phyloP scores from a whole-genome alignment of 2,888 invertebrate species.

The Athetis lepigone region DNA sequence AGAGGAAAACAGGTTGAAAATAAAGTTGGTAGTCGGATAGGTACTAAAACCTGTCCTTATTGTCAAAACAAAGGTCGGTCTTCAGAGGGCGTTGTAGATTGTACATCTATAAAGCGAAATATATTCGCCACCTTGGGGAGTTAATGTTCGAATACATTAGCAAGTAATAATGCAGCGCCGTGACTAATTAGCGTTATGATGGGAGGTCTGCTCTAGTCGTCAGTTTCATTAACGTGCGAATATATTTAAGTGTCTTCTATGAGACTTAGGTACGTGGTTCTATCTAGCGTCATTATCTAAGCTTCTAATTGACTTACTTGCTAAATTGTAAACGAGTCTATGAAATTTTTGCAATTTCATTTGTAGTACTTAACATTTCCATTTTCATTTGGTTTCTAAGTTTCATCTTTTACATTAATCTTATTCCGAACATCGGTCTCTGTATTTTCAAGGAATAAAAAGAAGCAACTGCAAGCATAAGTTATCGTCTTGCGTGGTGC shows the following conservation, averaged over 20 bases:
- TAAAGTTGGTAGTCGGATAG: background rate
- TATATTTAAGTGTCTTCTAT: slow-evolving; percentile 19
- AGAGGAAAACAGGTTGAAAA: background rate
- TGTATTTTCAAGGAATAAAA: slow-evolving; percentile 41
- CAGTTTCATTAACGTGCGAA: slow-evolving; percentile 27
- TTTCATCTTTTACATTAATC: slow-evolving; percentile 12
- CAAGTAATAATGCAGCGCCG: slow-evolving; percentile 50
- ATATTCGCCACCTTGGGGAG: slow-evolving; percentile 48
- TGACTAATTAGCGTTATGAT: slow-evolving; percentile 55
- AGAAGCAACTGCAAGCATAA: slow-evolving; percentile 57
- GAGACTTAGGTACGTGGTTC: slow-evolving; percentile 2
- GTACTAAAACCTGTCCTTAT: slow-evolving; percentile 1
- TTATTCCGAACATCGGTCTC: slow-evolving; percentile 15
- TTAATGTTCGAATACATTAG: slow-evolving; percentile 60
- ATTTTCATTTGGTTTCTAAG: background rate
- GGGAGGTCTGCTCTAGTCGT: slow-evolving; percentile 52
- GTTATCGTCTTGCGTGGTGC: slow-evolving; percentile 61
- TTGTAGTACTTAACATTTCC: no score
- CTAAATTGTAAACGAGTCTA: background rate
- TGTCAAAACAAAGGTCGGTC: slow-evolving; percentile 11
- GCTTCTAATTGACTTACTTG: slow-evolving; percentile 6
- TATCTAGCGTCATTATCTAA: background rate
- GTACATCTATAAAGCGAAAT: slow-evolving; percentile 25
- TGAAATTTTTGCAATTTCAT: slow-evolving; percentile 2
- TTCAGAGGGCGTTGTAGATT: slow-evolving; percentile 17